A percentile compares a stretch with the other conserved stretches of the same genome.
Evolutionary conservation across 2,797 vertebrate species (phyloP).

Genomic region (Falco novaeseelandiae): DNA sequence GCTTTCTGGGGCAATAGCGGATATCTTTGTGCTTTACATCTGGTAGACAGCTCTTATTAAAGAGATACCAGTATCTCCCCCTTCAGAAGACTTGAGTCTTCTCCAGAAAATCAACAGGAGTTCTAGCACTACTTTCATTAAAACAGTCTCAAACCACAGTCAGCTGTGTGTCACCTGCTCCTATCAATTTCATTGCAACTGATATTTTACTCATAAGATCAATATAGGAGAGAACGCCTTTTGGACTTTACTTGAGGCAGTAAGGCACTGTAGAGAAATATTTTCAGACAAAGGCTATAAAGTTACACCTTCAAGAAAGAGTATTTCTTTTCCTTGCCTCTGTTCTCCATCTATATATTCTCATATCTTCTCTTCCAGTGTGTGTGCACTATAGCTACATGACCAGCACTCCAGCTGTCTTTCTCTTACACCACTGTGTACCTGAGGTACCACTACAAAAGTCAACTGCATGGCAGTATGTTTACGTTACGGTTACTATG

Average conservation of each 20-base stretch:
- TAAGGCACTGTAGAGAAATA: background rate
- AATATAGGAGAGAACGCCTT: background rate
- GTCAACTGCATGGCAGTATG: background rate
- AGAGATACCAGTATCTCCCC: background rate
- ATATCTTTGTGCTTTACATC: background rate
- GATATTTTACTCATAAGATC: background rate
- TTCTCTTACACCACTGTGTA: background rate
- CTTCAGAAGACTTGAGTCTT: background rate
- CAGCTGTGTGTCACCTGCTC: background rate
- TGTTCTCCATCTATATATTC: background rate
- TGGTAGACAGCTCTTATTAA: background rate
- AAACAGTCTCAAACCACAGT: background rate
- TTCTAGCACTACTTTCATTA: background rate
- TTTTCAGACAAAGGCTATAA: background rate
- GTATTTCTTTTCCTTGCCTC: background rate
- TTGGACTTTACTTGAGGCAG: background rate
- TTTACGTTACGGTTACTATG: background rate
- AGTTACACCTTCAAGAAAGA: background rate
- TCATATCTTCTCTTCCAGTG: background rate
- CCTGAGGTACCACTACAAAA: background rate
- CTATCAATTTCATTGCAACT: background rate
- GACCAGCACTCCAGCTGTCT: background rate
- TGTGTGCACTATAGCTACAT: background rate
- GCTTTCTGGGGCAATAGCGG: background rate
- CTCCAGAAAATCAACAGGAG: background rate